These are phyloP conservation scores for Lasius platythorax DNA, from an alignment of 2,888 invertebrate genomes.

Conservation along the genomic window DNA sequence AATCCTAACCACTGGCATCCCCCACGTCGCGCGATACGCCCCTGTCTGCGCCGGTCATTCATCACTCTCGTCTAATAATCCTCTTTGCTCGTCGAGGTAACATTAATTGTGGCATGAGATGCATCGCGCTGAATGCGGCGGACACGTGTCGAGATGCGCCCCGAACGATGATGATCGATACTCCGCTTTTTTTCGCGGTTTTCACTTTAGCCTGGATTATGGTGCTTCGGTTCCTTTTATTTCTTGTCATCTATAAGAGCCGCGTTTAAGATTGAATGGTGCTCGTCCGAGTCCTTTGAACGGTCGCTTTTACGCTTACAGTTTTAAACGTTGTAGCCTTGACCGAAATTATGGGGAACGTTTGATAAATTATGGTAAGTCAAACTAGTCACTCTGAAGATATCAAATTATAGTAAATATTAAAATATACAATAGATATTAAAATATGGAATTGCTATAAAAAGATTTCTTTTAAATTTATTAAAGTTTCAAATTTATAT, in stretches of 20 bases:
- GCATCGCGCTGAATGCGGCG: conserved; percentile 51
- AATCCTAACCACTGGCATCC: conserved; percentile 71
- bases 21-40: conserved; percentile 62
- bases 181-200: conserved; percentile 50
- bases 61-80: conserved; percentile 82
- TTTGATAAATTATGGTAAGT: conserved; percentile 30
- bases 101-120: conserved; percentile 74
- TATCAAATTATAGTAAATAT: conserved; percentile 6
- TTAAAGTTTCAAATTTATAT: not conserved
- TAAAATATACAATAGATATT: not conserved
- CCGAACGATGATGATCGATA: conserved; percentile 51
- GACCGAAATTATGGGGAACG: conserved; percentile 3
- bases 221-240: conserved; percentile 23
- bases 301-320: conserved; percentile 26
- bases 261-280: conserved; percentile 43
- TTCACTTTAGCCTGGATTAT: conserved; percentile 50
- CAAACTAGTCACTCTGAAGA: too few relatives aligned
- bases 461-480: not conserved
- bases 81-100: conserved; percentile 74
- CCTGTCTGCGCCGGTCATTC: conserved; percentile 75
- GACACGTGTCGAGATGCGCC: conserved; percentile 35
- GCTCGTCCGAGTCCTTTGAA: conserved; percentile 32
- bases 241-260: conserved; percentile 37
- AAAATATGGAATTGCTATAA: not conserved
- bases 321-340: conserved; percentile 14